Percentiles rank a stretch among this genome's conserved stretches.
These are phyloP conservation scores for Sminthurides aquaticus DNA, from an alignment of 2,888 invertebrate species.

Conservation along the genomic window DNA sequence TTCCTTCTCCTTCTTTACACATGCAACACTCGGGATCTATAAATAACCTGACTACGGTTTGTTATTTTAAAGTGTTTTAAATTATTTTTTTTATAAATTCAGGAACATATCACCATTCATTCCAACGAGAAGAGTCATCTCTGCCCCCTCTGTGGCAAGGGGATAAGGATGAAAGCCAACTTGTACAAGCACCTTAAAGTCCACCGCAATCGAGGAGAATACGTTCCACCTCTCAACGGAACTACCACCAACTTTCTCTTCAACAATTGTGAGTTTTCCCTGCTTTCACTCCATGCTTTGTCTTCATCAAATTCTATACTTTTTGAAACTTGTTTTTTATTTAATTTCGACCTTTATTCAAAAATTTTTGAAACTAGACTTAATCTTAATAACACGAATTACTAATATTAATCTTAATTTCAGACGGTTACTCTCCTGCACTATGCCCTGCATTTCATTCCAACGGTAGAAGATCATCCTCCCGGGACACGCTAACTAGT, in stretches of 20 bases:
- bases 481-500: background rate
- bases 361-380: too few species aligned
- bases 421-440: conserved; percentile 15
- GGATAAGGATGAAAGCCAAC: conserved; percentile 29
- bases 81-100: background rate
- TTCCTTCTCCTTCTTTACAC: too few species aligned
- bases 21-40: too few species aligned
- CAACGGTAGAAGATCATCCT: background rate
- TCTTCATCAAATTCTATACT: too few species aligned
- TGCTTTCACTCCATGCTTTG: too few species aligned
- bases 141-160: conserved; percentile 28
- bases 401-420: too few species aligned
- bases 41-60: too few species aligned
- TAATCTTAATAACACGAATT: too few species aligned
- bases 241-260: conserved; percentile 12
- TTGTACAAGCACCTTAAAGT: conserved; percentile 29
- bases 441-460: background rate
- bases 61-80: conserved; percentile 1
- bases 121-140: conserved; percentile 25
- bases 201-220: conserved; percentile 30
- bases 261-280: conserved; percentile 15
- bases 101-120: conserved; percentile 29
- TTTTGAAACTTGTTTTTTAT: background rate
- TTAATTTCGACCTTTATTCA: background rate
- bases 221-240: conserved; percentile 22